These are phyloP conservation scores for Orussus abietinus DNA, from an alignment of 1,140 invertebrate genomes.

Conservation along the genomic window DNA sequence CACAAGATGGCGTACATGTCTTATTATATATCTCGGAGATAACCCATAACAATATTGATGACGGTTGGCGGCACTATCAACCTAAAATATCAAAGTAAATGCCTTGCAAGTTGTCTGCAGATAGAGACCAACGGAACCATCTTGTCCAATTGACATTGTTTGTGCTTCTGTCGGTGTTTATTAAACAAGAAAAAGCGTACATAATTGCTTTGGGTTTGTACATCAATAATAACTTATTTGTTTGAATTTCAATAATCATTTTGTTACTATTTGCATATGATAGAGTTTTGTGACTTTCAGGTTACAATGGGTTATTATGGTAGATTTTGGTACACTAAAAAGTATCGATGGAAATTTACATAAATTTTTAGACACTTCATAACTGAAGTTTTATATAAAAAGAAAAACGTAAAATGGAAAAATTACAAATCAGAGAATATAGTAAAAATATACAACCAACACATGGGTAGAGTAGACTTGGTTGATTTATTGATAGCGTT, in stretches of 20 bases:
- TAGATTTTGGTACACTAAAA: conserved; percentile 11
- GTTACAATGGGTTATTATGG: conserved; percentile 11
- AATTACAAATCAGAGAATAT: no score
- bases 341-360: no score
- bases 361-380: no score
- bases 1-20: no score
- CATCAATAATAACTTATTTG: conserved; percentile 14
- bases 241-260: conserved; percentile 13
- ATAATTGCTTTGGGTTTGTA: conserved; percentile 14
- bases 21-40: no score
- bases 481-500: conserved; percentile 47
- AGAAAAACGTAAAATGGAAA: no score
- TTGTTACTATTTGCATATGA: conserved; percentile 11
- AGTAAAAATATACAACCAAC: conserved; percentile 45
- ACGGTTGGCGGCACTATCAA: no score
- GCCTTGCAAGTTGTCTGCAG: no score
- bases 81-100: no score
- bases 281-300: conserved; percentile 11
- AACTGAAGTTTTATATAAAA: no score
- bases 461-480: conserved; percentile 39
- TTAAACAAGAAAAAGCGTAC: conserved; percentile 4
- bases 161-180: conserved; percentile 7
- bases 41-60: no score
- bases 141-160: conserved; percentile 8
- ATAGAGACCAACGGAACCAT: conserved; percentile 1